These are phyloP conservation scores for Eucidaris tribuloides DNA, from an alignment of 35 echinoderm and acorn worm genomes.

Conservation along the genomic window DNA sequence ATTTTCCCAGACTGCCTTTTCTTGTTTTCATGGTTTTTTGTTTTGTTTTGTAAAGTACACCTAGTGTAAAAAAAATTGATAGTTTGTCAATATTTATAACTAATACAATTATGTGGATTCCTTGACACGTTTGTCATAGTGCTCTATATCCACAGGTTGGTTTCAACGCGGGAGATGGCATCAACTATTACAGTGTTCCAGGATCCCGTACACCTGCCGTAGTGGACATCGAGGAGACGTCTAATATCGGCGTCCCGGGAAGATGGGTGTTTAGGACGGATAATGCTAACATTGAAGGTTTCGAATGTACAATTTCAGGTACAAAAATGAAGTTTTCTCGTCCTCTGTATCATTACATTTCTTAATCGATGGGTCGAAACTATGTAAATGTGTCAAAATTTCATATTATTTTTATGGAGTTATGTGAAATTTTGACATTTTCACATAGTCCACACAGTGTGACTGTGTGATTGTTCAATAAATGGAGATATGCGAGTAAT, in stretches of 20 bases:
- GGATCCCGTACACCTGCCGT: constrained; percentile 13
- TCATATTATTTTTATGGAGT: background rate
- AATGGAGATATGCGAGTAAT: no score
- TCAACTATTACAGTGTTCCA: background rate
- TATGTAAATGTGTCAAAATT: background rate
- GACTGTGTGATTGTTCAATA: background rate
- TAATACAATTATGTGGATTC: no score
- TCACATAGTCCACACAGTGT: background rate
- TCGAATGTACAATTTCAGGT: no score
- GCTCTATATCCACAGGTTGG: constrained; percentile 35
- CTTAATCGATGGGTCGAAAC: background rate
- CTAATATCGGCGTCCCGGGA: constrained; percentile 41
- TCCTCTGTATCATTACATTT: background rate
- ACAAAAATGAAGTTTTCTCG: background rate
- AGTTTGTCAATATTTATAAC: no score
- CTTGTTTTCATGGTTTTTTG: no score
- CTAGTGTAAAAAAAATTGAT: no score
- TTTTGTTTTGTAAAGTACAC: no score
- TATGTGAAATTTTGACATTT: background rate
- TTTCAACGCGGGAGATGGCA: constrained; percentile 51
- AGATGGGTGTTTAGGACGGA: constrained; percentile 41
- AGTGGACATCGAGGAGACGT: background rate
- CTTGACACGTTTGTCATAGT: background rate
- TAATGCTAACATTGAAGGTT: no score
- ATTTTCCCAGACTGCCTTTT: no score